Conservation (phyloP, 2,797 vertebrate genomes). For the Trematomus bernacchii region DNA sequence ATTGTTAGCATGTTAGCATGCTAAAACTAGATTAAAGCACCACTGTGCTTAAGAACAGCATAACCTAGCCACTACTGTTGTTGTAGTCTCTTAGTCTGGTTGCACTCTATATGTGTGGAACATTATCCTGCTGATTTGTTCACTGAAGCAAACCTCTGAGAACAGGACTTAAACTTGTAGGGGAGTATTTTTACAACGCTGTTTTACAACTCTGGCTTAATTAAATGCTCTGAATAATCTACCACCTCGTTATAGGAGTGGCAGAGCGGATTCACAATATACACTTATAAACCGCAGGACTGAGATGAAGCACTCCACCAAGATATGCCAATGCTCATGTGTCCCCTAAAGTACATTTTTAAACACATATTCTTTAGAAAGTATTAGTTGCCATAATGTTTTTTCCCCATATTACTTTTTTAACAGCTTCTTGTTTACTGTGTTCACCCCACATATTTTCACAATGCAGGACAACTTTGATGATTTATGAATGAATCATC, state of each 20-base stretch:
- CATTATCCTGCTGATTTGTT: too few species aligned
- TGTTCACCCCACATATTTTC: conserved; percentile 16
- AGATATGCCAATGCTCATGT: not conserved
- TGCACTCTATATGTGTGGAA: not conserved
- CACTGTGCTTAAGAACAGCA: not conserved
- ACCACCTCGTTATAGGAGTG: not conserved
- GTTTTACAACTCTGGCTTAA: not conserved
- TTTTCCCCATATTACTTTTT: conserved; percentile 17
- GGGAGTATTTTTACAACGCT: not conserved
- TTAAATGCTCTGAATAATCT: not conserved
- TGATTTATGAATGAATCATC: conserved; percentile 62
- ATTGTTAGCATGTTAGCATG: not conserved
- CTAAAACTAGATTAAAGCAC: not conserved
- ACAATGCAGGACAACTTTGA: conserved; percentile 58
- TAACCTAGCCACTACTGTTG: not conserved
- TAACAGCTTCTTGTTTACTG: conserved; percentile 40
- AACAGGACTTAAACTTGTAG: not conserved
- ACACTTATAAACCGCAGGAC: not conserved
- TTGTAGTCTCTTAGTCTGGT: not conserved
- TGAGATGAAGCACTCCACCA: not conserved
- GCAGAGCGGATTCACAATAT: not conserved
- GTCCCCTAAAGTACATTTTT: not conserved
- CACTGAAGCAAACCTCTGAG: too few species aligned
- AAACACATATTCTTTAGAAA: not conserved
- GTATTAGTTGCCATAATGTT: too few species aligned